These are phyloP conservation scores for Amiota minor DNA, from an alignment of 2,888 invertebrate species.

Conservation along the genomic window DNA sequence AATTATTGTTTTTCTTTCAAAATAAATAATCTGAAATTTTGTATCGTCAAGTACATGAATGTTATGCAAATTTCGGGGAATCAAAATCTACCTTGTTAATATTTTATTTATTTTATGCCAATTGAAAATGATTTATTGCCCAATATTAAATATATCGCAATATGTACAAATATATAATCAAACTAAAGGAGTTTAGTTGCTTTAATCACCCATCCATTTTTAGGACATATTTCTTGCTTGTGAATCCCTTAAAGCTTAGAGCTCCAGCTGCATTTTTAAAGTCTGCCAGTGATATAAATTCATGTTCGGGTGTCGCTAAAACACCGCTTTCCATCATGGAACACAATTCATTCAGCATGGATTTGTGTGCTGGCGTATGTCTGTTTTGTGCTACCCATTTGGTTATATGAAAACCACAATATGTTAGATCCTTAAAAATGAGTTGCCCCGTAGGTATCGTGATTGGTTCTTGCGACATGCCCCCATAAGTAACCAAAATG, in stretches of 20 bases:
- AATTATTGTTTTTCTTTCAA: too few relatives aligned
- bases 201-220: constrained; percentile 49
- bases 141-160: too few relatives aligned
- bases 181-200: too few relatives aligned
- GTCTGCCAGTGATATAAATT: constrained; percentile 81
- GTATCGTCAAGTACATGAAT: too few relatives aligned
- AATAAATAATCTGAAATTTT: too few relatives aligned
- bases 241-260: constrained; percentile 80
- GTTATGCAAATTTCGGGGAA: too few relatives aligned
- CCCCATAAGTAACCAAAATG: constrained; percentile 94
- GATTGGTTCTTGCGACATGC: constrained; percentile 92
- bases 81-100: too few relatives aligned
- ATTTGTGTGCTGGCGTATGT: constrained; percentile 75
- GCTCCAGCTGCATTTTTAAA: constrained; percentile 85
- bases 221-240: constrained; percentile 84
- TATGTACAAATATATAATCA: too few relatives aligned
- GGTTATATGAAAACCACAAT: constrained; percentile 92
- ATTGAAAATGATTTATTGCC: too few relatives aligned
- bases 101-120: too few relatives aligned
- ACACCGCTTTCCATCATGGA: constrained; percentile 81
- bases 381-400: constrained; percentile 83
- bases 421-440: constrained; percentile 86
- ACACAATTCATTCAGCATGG: constrained; percentile 86
- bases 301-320: constrained; percentile 82
- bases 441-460: constrained; percentile 85